Evolutionary conservation across 2,797 vertebrate genomes (phyloP).

Genomic region (Platalea minor): DNA sequence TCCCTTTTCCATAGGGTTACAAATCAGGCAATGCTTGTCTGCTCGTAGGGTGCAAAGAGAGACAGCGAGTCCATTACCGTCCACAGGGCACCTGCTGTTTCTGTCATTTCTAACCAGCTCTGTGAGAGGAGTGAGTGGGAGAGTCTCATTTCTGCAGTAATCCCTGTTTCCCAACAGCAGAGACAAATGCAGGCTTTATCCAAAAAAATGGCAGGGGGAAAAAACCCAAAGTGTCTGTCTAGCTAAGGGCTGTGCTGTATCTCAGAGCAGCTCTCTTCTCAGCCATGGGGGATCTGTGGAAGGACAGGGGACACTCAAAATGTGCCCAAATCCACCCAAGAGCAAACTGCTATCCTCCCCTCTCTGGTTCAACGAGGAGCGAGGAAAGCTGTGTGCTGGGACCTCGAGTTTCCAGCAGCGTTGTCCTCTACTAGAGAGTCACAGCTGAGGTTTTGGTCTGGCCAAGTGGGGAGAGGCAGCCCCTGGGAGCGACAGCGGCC

Average conservation of each 20-base stretch:
- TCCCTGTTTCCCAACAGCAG: slow-evolving; percentile 28
- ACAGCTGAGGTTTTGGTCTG: not conserved
- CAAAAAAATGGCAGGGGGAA: not conserved
- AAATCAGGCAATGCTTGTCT: not conserved
- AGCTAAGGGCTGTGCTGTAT: not conserved
- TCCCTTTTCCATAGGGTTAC: not conserved
- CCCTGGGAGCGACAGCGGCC: too few species aligned
- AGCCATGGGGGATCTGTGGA: not conserved
- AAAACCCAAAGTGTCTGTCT: not conserved
- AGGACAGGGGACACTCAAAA: not conserved
- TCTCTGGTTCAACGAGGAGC: fast-evolving
- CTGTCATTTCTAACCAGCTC: slow-evolving; percentile 17
- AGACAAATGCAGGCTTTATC: not conserved
- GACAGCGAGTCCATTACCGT: not conserved
- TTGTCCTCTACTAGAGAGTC: not conserved
- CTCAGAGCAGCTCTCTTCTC: not conserved
- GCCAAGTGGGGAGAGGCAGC: not conserved
- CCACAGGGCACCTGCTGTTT: slow-evolving; percentile 18
- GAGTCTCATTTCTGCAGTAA: slow-evolving; percentile 33
- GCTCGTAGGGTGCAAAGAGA: not conserved
- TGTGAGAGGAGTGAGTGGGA: slow-evolving; percentile 5
- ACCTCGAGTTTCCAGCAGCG: not conserved
- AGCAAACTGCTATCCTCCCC: not conserved
- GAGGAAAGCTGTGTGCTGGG: not conserved
- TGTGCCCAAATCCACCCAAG: not conserved